Evolutionary conservation across 2,797 vertebrate species (phyloP).

Genomic region (Coregonus suidteri): DNA sequence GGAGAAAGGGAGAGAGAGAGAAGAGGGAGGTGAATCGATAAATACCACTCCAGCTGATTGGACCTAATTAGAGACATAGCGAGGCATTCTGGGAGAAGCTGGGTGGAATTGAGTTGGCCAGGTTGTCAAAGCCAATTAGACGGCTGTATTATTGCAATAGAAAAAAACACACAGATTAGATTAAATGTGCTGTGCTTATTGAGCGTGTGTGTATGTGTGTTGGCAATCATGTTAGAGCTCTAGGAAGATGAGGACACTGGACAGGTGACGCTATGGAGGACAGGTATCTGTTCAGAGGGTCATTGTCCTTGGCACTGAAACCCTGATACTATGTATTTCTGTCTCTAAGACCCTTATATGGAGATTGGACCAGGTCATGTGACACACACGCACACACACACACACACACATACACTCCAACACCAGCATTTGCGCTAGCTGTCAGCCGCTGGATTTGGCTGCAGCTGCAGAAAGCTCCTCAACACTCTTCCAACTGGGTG

Average conservation of each 20-base stretch:
- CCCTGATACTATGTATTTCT: not conserved
- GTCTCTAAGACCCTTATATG: not conserved
- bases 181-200: slow-evolving; percentile 39
- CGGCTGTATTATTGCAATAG: slow-evolving; percentile 63
- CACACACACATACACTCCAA: slow-evolving; percentile 10
- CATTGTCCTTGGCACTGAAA: not conserved
- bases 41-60: slow-evolving; percentile 78
- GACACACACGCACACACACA: slow-evolving; percentile 19
- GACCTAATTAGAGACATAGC: slow-evolving; percentile 76
- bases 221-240: slow-evolving; percentile 21
- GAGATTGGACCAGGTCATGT: slow-evolving; percentile 29
- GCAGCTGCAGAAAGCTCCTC: slow-evolving; percentile 60
- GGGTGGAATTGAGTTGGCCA: slow-evolving; percentile 69
- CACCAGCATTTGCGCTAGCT: slow-evolving; percentile 59
- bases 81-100: slow-evolving; percentile 63
- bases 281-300: not conserved
- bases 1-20: slow-evolving; percentile 26
- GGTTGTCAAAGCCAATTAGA: slow-evolving; percentile 78
- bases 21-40: slow-evolving; percentile 71
- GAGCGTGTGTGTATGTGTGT: slow-evolving; percentile 24
- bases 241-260: slow-evolving; percentile 40
- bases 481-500: slow-evolving; percentile 6
- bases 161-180: slow-evolving; percentile 70
- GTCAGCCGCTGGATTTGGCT: slow-evolving; percentile 71
- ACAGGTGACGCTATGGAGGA: slow-evolving; percentile 44